phyloP scores from a whole-genome alignment of 2,888 invertebrate genomes.

The Cryptocheilus praepositus region DNA sequence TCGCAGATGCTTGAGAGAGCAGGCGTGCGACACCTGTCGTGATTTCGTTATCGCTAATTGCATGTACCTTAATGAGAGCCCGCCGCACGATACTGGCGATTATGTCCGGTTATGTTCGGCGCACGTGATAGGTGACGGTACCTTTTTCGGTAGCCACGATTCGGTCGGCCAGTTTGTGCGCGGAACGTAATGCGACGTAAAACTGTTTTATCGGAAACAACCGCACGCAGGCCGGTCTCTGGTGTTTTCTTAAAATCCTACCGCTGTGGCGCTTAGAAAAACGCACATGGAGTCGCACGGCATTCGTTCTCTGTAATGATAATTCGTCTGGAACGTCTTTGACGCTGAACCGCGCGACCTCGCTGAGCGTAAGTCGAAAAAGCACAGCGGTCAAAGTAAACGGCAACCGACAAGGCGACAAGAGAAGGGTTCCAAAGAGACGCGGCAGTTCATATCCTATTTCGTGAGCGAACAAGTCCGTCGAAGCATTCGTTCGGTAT shows the following conservation, averaged over 20 bases:
- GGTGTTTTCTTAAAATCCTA: background rate
- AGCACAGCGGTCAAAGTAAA: constrained; percentile 2
- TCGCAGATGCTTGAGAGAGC: constrained; percentile 16
- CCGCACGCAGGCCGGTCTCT: no score
- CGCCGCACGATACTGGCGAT: no score
- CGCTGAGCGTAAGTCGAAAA: background rate
- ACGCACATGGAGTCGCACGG: background rate
- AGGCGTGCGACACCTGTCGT: constrained; percentile 44
- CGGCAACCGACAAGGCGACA: background rate
- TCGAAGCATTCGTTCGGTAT: no score
- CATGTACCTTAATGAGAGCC: no score
- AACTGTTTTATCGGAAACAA: no score
- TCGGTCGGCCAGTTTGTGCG: no score
- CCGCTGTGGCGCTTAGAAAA: constrained; percentile 14
- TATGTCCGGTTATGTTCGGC: no score
- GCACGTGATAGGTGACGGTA: no score
- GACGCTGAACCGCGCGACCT: background rate
- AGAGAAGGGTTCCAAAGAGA: background rate
- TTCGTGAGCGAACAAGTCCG: no score
- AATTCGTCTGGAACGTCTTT: background rate
- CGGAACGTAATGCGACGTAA: no score
- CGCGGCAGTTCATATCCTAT: no score
- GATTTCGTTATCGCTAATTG: constrained; percentile 32
- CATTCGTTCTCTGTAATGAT: background rate
- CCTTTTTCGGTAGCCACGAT: no score